Evolutionary conservation across 1,140 invertebrate genomes (phyloP).

Genomic region (Dermatophagoides farinae): DNA sequence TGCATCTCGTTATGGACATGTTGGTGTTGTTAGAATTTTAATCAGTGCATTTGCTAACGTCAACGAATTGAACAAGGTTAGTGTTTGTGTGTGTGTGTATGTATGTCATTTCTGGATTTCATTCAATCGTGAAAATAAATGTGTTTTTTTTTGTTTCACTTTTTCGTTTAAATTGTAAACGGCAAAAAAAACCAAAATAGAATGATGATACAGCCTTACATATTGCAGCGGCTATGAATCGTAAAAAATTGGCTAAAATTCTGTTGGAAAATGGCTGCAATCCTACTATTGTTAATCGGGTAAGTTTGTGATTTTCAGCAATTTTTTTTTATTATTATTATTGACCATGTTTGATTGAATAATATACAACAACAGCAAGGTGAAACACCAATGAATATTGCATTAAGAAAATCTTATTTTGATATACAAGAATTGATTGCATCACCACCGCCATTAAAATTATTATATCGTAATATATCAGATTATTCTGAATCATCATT

Average conservation of each 20-base stretch:
- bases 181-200: too few relatives aligned
- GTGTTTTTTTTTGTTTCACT: slow-evolving; percentile 12
- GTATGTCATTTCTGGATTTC: neutral
- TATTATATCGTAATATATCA: too few relatives aligned
- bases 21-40: slow-evolving; percentile 77
- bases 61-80: slow-evolving; percentile 71
- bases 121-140: too few relatives aligned
- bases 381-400: slow-evolving; percentile 75
- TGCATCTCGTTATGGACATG: slow-evolving; percentile 77
- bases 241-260: slow-evolving; percentile 72
- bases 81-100: neutral
- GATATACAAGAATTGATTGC: slow-evolving; percentile 59
- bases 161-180: too few relatives aligned
- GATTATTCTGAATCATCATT: too few relatives aligned
- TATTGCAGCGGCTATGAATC: slow-evolving; percentile 76
- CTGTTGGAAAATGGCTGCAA: slow-evolving; percentile 66
- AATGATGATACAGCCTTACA: slow-evolving; percentile 86
- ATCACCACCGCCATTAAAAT: slow-evolving; percentile 32
- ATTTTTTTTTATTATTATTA: neutral
- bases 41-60: slow-evolving; percentile 68
- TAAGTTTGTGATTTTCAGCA: slow-evolving; percentile 18
- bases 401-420: slow-evolving; percentile 54
- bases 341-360: neutral
- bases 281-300: slow-evolving; percentile 54
- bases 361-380: too few relatives aligned